Evolutionary conservation across 2,797 vertebrate genomes (phyloP), one percentile per base, ranked within the genome.

Genomic region (Eutrigla gurnardus): DNA sequence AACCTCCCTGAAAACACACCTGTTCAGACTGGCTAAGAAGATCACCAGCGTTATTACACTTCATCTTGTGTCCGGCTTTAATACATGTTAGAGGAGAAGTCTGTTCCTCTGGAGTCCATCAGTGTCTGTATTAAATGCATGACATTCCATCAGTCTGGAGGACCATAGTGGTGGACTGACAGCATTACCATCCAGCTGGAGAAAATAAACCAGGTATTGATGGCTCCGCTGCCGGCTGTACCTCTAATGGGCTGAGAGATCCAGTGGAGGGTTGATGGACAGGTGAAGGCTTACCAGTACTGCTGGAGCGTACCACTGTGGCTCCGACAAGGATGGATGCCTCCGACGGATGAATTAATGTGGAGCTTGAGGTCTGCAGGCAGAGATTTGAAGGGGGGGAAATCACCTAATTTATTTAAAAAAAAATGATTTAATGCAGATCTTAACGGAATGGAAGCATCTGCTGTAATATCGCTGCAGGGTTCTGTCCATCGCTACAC

Each of bases 251-350:
- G 18, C 45, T 43, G 47, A 65, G 52, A 60, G 53, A 37, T 50
- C 10, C 12, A 52, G 45, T 43, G 17, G 65, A 35, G 2, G 42
- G 54, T 65, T 80, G 68, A 83, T 58, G 63, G 67, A 76, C 75
- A 79, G 67, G 35, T 59, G 39, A 61, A 68, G 62, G 78, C 82
- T 75, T 77, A 65, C 67, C 65, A 2, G 42, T 5, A 3, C 62
- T 18, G 1, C 50, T 58, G 68, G 72, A 52, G 55, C 49, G 49
- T 12, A 37, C 54, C 35, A 2, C 47, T 62, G 50, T 12, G 47
- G 54, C 36, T 73, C 15, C 33, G 58, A 49, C 61, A 68, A 43
- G 43, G 53, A 77, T 70, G 54, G 47, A 49, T 57, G 3, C 35
- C 37, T 54, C 52, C 25, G 65, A 46, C 17, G 25, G 40, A 45